These are phyloP conservation scores for Ridgeia piscesae DNA, from an alignment of 1,140 invertebrate genomes.

Conservation along the genomic window DNA sequence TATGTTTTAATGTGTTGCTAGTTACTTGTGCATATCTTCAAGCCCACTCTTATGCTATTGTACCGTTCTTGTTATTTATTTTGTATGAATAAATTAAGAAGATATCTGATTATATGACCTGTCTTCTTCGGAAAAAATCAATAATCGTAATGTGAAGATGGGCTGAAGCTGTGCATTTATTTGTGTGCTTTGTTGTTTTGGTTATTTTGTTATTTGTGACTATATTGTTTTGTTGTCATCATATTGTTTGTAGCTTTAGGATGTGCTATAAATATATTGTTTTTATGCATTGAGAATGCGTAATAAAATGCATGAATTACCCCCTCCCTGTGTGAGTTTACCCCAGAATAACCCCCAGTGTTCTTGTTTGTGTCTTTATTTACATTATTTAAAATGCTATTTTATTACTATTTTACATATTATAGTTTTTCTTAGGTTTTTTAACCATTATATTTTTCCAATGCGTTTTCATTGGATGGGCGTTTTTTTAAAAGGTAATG, in stretches of 20 bases:
- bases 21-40: not conserved
- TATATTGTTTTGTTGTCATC: not conserved
- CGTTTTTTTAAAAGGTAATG: not conserved
- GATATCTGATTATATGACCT: not conserved
- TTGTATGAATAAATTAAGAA: not conserved
- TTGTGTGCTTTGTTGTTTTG: not conserved
- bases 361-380: not conserved
- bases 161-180: not conserved
- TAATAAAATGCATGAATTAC: conserved; percentile 2
- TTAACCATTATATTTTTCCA: not conserved
- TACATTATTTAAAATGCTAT: not conserved
- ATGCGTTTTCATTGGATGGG: not conserved
- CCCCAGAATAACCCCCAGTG: not conserved
- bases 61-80: not conserved
- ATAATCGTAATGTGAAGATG: not conserved
- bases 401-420: not conserved
- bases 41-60: not conserved
- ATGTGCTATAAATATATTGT: not conserved
- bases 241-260: not conserved
- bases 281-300: not conserved
- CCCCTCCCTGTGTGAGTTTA: not conserved
- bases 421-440: not conserved
- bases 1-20: not conserved
- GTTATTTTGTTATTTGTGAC: not conserved
- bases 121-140: not conserved